Conservation (phyloP, 2,888 invertebrate species). For the Tinea pellionella region DNA sequence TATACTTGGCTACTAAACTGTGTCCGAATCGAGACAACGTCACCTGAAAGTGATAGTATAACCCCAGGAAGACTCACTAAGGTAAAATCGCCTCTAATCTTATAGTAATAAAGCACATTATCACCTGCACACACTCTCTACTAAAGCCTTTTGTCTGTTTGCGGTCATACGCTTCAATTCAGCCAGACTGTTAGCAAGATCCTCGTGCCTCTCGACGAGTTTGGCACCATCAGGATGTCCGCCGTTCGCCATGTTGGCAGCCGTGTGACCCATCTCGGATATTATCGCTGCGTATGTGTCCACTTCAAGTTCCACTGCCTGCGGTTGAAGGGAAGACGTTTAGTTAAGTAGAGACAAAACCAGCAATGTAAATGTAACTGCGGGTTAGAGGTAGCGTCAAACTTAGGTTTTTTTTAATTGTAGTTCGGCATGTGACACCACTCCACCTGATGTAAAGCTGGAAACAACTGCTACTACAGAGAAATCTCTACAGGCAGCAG, state of each 20-base stretch:
- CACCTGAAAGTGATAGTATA: background rate
- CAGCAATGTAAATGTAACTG: too few relatives aligned
- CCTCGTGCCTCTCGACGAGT: conserved; percentile 80
- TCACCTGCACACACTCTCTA: conserved; percentile 88
- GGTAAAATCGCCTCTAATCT: too few relatives aligned
- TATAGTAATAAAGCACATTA: too few relatives aligned
- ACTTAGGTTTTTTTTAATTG: too few relatives aligned
- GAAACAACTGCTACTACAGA: too few relatives aligned
- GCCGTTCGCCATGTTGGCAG: conserved; percentile 81
- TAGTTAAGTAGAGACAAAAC: conserved; percentile 19
- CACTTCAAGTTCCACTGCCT: conserved; percentile 89
- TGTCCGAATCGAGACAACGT: too few relatives aligned
- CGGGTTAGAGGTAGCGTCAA: too few relatives aligned
- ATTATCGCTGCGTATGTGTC: conserved; percentile 93
- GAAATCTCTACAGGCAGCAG: too few relatives aligned
- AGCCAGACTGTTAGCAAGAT: conserved; percentile 81
- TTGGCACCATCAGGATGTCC: conserved; percentile 88
- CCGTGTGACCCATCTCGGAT: conserved; percentile 91
- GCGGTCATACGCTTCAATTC: conserved; percentile 84
- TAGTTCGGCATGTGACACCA: too few relatives aligned
- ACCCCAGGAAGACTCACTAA: too few relatives aligned
- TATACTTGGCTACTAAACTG: too few relatives aligned
- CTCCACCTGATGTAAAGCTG: too few relatives aligned
- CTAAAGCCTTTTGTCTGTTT: conserved; percentile 83
- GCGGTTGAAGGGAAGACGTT: conserved; percentile 4